Percentiles rank a stretch among this genome's conserved stretches.
These are phyloP conservation scores for Timema podura DNA, from an alignment of 2,888 invertebrate species.

Conservation along the genomic window DNA sequence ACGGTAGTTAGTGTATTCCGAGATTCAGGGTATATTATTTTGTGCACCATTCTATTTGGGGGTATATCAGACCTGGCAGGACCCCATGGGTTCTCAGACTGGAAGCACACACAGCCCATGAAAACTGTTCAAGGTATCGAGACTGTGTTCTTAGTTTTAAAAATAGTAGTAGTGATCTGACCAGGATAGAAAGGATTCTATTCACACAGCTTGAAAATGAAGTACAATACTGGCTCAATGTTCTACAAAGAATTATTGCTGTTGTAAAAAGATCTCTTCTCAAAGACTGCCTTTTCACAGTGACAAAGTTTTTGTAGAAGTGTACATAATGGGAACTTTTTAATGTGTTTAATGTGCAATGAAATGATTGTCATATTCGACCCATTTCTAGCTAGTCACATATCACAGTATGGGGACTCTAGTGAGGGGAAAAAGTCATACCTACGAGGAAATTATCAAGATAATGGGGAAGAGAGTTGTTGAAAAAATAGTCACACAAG, in stretches of 20 bases:
- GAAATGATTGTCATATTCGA: neutral
- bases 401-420: no score
- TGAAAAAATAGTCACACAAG: neutral
- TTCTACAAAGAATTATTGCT: slow-evolving; percentile 10
- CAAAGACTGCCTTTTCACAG: neutral
- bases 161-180: neutral
- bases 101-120: slow-evolving; percentile 9
- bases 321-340: slow-evolving; percentile 16
- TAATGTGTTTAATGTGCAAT: neutral
- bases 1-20: neutral
- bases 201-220: slow-evolving; percentile 6
- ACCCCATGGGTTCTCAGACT: neutral
- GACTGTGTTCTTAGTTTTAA: slow-evolving; percentile 16
- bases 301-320: neutral
- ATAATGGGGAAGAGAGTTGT: neutral
- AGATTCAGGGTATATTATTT: neutral
- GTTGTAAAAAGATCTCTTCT: slow-evolving; percentile 3
- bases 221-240: neutral
- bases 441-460: neutral
- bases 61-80: neutral
- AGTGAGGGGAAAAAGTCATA: neutral
- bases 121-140: slow-evolving; percentile 5
- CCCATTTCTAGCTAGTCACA: neutral
- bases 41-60: slow-evolving; percentile 1
- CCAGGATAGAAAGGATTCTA: neutral